Conservation (phyloP, 1,140 invertebrate species). For the Nomia melanderi region DNA sequence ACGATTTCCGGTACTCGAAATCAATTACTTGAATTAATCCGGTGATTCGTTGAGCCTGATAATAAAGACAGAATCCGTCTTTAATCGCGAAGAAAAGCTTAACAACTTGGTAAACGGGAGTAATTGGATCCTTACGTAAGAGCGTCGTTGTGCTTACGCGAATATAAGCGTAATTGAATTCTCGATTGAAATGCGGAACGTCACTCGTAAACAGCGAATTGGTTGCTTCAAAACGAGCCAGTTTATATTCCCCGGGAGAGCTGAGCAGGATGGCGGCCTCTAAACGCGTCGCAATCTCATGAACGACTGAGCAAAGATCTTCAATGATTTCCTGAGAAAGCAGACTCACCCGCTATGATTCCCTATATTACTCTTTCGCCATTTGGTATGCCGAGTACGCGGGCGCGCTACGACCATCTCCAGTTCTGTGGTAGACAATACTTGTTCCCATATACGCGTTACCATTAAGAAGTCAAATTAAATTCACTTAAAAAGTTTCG, state of each 20-base stretch:
- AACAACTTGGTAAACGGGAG: not conserved
- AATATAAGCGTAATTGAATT: conserved; percentile 13
- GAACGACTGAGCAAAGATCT: conserved; percentile 14
- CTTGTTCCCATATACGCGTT: too few relatives aligned
- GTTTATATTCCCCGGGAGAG: conserved; percentile 50
- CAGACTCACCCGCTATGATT: not conserved
- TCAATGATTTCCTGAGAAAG: not conserved
- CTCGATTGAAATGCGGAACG: not conserved
- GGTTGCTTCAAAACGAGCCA: conserved; percentile 38
- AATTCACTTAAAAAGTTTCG: too few relatives aligned
- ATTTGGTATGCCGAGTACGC: not conserved
- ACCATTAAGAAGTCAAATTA: too few relatives aligned
- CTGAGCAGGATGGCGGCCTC: not conserved
- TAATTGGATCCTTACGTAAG: not conserved
- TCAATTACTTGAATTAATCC: not conserved
- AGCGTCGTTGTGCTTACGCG: not conserved
- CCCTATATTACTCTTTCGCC: not conserved
- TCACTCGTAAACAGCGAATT: conserved; percentile 18
- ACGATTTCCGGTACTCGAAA: not conserved
- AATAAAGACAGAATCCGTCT: not conserved
- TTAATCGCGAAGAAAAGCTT: not conserved
- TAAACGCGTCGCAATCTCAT: conserved; percentile 27
- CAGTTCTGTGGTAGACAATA: too few relatives aligned
- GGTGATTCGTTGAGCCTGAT: not conserved
- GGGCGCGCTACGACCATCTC: not conserved